Percentiles rank a stretch among this genome's conserved stretches.
These are phyloP conservation scores for Pentalonia nigronervosa DNA, from an alignment of 1,140 invertebrate species.

Conservation along the genomic window DNA sequence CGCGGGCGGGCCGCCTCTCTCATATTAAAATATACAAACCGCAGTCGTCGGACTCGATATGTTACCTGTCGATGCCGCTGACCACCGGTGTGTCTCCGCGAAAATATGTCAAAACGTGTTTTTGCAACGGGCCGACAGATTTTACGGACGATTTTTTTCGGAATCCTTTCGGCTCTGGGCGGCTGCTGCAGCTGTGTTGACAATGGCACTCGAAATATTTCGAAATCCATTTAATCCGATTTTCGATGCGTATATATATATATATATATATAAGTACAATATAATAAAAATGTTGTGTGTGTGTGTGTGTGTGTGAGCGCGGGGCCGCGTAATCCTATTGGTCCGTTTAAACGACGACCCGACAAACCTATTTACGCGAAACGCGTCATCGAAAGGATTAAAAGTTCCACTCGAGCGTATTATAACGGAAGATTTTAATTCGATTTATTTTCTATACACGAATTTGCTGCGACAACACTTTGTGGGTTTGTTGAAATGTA, in stretches of 20 bases:
- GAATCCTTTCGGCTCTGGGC: slow-evolving; percentile 22
- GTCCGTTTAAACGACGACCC: neutral
- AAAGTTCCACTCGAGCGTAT: neutral
- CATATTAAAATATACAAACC: neutral
- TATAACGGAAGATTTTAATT: neutral
- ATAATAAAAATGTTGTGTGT: neutral
- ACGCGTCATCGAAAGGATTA: slow-evolving; percentile 15
- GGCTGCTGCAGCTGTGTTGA: slow-evolving; percentile 48
- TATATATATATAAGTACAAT: neutral
- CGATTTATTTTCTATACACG: neutral
- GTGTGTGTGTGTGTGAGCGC: neutral
- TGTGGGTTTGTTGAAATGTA: neutral
- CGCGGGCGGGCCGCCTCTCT: neutral
- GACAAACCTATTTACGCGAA: slow-evolving; percentile 7
- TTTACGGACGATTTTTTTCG: slow-evolving; percentile 14
- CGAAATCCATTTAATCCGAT: slow-evolving; percentile 50
- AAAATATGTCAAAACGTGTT: slow-evolving; percentile 55
- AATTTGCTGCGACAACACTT: neutral
- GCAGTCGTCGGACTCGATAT: neutral
- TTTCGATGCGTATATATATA: neutral
- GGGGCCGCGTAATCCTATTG: slow-evolving; percentile 17
- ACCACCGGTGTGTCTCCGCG: neutral
- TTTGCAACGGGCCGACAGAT: slow-evolving; percentile 44
- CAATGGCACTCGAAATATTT: slow-evolving; percentile 54
- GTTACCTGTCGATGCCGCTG: neutral